Percentiles rank a stretch among this genome's conserved stretches.
Evolutionary conservation across 2,888 invertebrate species (phyloP).

Genomic region (Gonocerus acuteangulatus): DNA sequence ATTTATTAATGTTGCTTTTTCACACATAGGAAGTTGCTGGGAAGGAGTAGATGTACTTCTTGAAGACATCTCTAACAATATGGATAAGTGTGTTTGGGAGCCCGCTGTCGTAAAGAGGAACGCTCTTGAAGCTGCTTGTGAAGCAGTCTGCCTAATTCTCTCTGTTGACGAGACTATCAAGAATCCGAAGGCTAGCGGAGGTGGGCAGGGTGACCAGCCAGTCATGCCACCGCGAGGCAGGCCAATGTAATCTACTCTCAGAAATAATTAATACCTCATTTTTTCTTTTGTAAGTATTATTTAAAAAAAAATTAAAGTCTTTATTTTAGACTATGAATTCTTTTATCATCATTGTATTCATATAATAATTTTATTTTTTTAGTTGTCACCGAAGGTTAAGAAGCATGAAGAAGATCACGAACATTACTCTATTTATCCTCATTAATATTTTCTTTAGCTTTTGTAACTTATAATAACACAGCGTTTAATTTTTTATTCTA

Average conservation of each 20-base stretch:
- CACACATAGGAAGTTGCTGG: slow-evolving; percentile 51
- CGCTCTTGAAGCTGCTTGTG: slow-evolving; percentile 90
- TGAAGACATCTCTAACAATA: slow-evolving; percentile 92
- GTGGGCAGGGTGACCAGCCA: slow-evolving; percentile 47
- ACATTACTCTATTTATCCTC: too few relatives aligned
- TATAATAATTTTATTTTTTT: too few relatives aligned
- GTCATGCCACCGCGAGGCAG: slow-evolving; percentile 54
- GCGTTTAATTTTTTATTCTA: too few relatives aligned
- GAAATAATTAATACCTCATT: too few relatives aligned
- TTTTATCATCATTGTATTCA: too few relatives aligned
- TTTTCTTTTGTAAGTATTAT: too few relatives aligned
- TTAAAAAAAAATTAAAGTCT: too few relatives aligned
- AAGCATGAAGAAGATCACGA: too few relatives aligned
- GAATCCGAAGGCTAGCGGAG: slow-evolving; percentile 63
- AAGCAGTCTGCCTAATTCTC: slow-evolving; percentile 89
- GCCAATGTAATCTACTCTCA: slow-evolving; percentile 26
- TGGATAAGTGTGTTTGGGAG: slow-evolving; percentile 92
- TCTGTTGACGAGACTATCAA: slow-evolving; percentile 98
- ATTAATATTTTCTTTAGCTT: too few relatives aligned
- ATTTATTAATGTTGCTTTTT: not conserved
- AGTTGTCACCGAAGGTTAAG: too few relatives aligned
- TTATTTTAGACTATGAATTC: too few relatives aligned
- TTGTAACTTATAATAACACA: too few relatives aligned
- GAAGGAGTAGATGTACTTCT: slow-evolving; percentile 90
- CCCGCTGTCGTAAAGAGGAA: slow-evolving; percentile 94